Percentiles rank a stretch among this genome's conserved stretches.
These are phyloP conservation scores for Anaspis maculata DNA, from an alignment of 2,888 invertebrate species.

Conservation along the genomic window DNA sequence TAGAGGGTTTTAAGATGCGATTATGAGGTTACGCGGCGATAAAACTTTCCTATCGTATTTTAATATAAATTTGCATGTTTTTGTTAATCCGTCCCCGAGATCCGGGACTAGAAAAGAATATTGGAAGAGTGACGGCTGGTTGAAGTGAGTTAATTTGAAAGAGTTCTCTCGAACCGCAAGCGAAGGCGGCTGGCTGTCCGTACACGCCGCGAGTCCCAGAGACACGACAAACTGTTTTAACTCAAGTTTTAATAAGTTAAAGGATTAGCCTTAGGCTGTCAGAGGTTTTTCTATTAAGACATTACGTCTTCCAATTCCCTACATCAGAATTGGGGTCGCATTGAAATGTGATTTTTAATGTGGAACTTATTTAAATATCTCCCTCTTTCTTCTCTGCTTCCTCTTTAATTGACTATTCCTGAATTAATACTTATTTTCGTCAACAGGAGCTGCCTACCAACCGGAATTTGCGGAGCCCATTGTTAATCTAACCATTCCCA, in stretches of 20 bases:
- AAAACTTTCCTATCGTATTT: conserved; percentile 37
- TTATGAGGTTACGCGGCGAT: conserved; percentile 19
- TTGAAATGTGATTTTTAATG: conserved; percentile 15
- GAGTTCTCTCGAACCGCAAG: conserved; percentile 34
- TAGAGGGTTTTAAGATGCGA: conserved; percentile 17
- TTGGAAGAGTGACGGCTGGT: conserved; percentile 35
- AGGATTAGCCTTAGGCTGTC: conserved; percentile 39
- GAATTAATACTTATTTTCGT: conserved; percentile 14
- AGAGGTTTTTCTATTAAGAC: conserved; percentile 37
- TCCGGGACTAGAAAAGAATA: conserved; percentile 31
- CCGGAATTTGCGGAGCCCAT: conserved; percentile 81
- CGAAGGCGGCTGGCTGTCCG: conserved; percentile 31
- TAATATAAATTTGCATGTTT: conserved; percentile 43
- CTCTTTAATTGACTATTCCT: conserved; percentile 6
- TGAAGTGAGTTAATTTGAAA: conserved; percentile 38
- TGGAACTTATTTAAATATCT: conserved; percentile 8
- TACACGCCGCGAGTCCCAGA: conserved; percentile 30
- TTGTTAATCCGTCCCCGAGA: conserved; percentile 35
- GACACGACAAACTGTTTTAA: conserved; percentile 40
- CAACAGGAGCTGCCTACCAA: conserved; percentile 51
- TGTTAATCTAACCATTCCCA: conserved; percentile 73
- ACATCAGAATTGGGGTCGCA: conserved; percentile 13
- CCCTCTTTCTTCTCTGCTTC: neutral
- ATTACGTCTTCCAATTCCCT: conserved; percentile 25
- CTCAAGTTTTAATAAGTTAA: conserved; percentile 43